These are phyloP conservation scores for Bimastos eiseni DNA, from an alignment of 2,888 invertebrate species.

Conservation along the genomic window DNA sequence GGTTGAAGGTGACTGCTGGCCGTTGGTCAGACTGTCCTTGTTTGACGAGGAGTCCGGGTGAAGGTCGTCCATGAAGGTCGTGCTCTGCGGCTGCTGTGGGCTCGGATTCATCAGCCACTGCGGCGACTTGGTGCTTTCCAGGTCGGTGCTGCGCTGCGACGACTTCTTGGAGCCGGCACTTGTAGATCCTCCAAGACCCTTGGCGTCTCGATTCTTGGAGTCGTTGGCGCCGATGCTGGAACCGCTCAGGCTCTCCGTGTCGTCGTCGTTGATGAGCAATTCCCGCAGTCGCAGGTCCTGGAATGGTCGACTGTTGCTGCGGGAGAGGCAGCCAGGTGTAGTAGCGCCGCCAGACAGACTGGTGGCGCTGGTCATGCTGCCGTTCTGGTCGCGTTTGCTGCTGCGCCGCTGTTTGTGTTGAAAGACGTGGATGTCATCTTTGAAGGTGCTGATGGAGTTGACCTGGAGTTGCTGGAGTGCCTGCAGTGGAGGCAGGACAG, in stretches of 20 bases:
- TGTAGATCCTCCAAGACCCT: background rate
- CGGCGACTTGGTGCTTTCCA: slow-evolving; percentile 9
- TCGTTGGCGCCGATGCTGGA: background rate
- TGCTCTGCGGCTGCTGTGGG: slow-evolving; percentile 34
- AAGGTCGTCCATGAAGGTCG: slow-evolving; percentile 29
- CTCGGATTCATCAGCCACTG: slow-evolving; percentile 28
- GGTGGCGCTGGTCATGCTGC: background rate
- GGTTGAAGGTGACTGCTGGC: background rate
- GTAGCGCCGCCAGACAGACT: background rate
- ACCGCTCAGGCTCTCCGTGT: background rate
- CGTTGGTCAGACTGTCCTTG: background rate
- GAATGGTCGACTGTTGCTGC: slow-evolving; percentile 13
- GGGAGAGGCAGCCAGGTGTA: background rate
- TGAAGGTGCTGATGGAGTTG: background rate
- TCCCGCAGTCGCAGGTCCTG: slow-evolving; percentile 18
- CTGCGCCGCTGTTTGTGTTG: background rate
- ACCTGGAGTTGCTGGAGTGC: slow-evolving; percentile 28
- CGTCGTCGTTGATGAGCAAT: slow-evolving; percentile 30
- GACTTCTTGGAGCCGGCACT: background rate
- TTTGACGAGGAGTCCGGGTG: slow-evolving; percentile 23
- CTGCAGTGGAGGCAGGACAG: slow-evolving; percentile 27
- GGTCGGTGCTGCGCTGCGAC: background rate
- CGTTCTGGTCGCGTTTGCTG: background rate
- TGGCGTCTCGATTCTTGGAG: background rate
- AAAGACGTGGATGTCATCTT: slow-evolving; percentile 1